Percentiles rank a stretch among this genome's conserved stretches.
Evolutionary conservation across 2,113 vertebrate genomes (phyloP).

Genomic region (Piprites chloris): DNA sequence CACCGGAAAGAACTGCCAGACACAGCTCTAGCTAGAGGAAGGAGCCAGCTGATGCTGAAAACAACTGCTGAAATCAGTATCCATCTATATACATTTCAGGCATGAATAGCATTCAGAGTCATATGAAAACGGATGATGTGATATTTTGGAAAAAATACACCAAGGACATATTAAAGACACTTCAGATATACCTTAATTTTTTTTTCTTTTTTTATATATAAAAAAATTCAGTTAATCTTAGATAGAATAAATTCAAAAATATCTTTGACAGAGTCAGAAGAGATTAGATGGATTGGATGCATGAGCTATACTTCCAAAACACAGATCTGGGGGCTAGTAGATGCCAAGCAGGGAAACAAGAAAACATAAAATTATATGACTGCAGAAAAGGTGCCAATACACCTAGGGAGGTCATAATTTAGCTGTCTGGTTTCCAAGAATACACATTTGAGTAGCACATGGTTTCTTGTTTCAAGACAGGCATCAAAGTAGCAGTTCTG

Average conservation of each 20-base stretch:
- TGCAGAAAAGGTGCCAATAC: slow-evolving; percentile 12
- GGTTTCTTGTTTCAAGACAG: slow-evolving; percentile 15
- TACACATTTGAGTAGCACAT: slow-evolving; percentile 9
- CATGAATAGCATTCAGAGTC: not conserved
- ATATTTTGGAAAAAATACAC: not conserved
- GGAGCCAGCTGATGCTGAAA: slow-evolving; percentile 36
- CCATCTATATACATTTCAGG: not conserved
- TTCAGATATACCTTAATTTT: not conserved
- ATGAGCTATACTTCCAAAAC: not conserved
- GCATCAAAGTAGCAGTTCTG: not conserved
- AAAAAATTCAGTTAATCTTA: not conserved
- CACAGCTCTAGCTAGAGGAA: not conserved
- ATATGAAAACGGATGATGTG: not conserved
- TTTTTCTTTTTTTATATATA: not conserved
- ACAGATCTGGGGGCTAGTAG: not conserved
- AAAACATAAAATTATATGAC: not conserved
- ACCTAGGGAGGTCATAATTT: slow-evolving; percentile 32
- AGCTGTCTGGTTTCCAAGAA: slow-evolving; percentile 22
- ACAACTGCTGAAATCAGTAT: slow-evolving; percentile 20
- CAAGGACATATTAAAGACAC: not conserved
- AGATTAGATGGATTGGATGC: not conserved
- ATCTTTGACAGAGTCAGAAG: not conserved
- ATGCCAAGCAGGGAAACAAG: not conserved
- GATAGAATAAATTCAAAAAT: not conserved
- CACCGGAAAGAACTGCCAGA: not conserved